Percentiles rank a stretch among this genome's conserved stretches.
Conservation (phyloP, 2,888 invertebrate genomes). For the Trachelus stipa region DNA sequence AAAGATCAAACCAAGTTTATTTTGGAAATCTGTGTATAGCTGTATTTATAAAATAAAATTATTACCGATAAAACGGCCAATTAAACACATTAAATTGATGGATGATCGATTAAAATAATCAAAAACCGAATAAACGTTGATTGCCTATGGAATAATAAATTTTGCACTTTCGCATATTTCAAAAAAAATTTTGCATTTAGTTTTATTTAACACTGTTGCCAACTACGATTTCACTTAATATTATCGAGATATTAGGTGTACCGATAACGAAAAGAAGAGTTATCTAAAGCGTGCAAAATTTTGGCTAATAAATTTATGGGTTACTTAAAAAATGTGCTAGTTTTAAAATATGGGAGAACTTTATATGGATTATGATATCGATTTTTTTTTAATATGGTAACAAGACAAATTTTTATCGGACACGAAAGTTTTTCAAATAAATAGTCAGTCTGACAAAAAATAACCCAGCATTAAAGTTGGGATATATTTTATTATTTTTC, state of each 20-base stretch:
- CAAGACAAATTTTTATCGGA: background rate
- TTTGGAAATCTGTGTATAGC: background rate
- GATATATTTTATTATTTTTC: background rate
- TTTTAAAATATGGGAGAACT: background rate
- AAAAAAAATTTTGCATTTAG: background rate
- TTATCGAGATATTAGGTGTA: background rate
- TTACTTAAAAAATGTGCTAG: background rate
- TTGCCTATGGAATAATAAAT: background rate
- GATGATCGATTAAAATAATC: background rate
- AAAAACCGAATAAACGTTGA: background rate
- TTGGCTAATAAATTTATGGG: background rate
- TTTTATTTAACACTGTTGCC: background rate
- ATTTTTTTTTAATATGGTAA: background rate
- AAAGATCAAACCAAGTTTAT: background rate
- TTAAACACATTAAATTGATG: background rate
- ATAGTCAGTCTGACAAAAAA: background rate
- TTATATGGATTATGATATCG: background rate
- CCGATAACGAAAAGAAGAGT: background rate
- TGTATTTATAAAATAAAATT: too few relatives aligned
- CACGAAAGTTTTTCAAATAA: background rate
- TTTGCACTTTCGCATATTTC: background rate
- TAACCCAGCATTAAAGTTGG: background rate
- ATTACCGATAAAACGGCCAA: background rate
- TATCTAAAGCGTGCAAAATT: background rate
- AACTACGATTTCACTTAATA: background rate